Evolutionary conservation across 2,113 vertebrate genomes (phyloP).

Genomic region (Tachysurus vachellii): DNA sequence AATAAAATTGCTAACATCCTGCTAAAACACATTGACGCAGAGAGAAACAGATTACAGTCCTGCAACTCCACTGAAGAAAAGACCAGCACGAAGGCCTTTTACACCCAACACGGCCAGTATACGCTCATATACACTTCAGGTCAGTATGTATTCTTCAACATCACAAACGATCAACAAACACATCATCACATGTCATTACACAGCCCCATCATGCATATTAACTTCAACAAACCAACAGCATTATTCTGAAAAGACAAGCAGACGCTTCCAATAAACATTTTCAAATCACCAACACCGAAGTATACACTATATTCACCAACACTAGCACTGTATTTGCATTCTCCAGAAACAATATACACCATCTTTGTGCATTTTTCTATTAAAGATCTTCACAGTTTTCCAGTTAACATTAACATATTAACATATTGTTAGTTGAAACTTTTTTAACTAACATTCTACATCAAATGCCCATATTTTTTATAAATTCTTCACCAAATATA

Average conservation of each 20-base stretch:
- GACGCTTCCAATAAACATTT: not conserved
- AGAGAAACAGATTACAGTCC: conserved; percentile 58
- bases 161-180: not conserved
- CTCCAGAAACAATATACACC: not conserved
- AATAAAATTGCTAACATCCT: conserved; percentile 70
- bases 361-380: not conserved
- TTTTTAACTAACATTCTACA: not conserved
- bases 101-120: conserved; percentile 65
- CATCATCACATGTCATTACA: too few relatives aligned
- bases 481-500: not conserved
- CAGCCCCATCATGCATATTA: not conserved
- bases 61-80: conserved; percentile 12
- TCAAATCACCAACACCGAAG: not conserved
- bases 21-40: conserved; percentile 70
- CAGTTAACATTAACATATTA: not conserved
- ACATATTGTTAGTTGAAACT: not conserved
- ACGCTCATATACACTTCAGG: conserved; percentile 55
- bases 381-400: not conserved
- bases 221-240: not conserved
- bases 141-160: conserved; percentile 38
- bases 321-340: not conserved
- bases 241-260: not conserved
- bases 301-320: not conserved
- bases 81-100: conserved; percentile 59
- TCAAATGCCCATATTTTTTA: not conserved